Percentiles rank a stretch among this genome's conserved stretches.
phyloP scores from a whole-genome alignment of 92 coral and sea anemone genomes.

The Phenganax subtilis region DNA sequence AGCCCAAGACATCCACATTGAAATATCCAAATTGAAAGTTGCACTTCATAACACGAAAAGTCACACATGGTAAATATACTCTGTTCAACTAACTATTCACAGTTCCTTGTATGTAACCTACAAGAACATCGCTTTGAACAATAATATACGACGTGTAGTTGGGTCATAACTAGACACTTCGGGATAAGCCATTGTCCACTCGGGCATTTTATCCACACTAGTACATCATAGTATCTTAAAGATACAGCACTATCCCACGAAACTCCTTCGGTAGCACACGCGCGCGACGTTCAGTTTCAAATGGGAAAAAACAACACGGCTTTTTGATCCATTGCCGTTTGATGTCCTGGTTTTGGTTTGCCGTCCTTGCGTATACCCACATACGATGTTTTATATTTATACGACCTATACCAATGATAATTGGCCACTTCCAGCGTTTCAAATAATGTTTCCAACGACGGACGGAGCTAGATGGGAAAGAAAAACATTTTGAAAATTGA shows the following conservation, averaged over 20 bases:
- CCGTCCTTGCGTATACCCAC: conserved; percentile 77
- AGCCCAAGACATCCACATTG: not conserved
- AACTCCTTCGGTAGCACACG: not conserved
- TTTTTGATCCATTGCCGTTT: conserved; percentile 65
- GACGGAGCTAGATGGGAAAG: not conserved
- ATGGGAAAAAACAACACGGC: conserved; percentile 66
- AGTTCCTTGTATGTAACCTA: not conserved
- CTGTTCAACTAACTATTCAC: no score
- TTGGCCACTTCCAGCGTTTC: conserved; percentile 44
- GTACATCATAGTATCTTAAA: conserved; percentile 1
- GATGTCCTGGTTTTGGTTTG: conserved; percentile 56
- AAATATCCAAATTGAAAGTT: conserved; percentile 19
- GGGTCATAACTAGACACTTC: conserved; percentile 9
- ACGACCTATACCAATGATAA: conserved; percentile 63
- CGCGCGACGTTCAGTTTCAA: conserved; percentile 2
- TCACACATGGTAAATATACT: not conserved
- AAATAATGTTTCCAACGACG: conserved; percentile 22
- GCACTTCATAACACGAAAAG: conserved; percentile 29
- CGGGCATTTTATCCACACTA: conserved; percentile 10
- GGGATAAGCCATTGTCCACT: conserved; percentile 6
- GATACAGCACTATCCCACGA: conserved; percentile 12
- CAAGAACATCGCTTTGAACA: not conserved
- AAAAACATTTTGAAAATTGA: not conserved
- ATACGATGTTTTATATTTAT: conserved; percentile 60
- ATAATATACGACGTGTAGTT: not conserved